Evolutionary conservation across 2,888 invertebrate species (phyloP), one percentile per base, ranked within the genome.

Genomic region (Scaptomyza tumidula): DNA sequence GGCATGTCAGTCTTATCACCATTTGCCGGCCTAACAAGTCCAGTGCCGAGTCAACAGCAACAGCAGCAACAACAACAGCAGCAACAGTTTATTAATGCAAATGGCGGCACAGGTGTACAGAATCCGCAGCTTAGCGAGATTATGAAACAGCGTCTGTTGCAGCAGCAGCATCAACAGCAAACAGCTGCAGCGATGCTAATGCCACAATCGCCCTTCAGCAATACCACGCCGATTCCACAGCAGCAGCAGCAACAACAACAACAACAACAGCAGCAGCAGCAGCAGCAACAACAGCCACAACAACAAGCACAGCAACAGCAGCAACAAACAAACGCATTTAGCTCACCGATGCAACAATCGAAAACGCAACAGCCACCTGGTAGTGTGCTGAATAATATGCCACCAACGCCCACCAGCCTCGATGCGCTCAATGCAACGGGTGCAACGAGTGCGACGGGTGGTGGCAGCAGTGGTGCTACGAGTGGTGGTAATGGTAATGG

Each of bases 1-100:
- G 75, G 76, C 33, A 78, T 83, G 74, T 93, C 95, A 14, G 95
- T 95, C 70, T 93, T 96, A 87, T 96, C 96, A 41, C 96, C 96
- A 16, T 96, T 96, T 90, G 61, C 68, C 6, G 95, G 93, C 92
- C 61, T 91, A 19, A 90, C 90, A 41, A 92, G 91, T 58, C 90
- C 91, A 2, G 88, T 90, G 57, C 88, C 91, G 0, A 86, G 91
- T 2, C 90, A 90, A 59, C 91, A 91, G 63, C 92, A 90, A 58
- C 91, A 91, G 56, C 87, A 91, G 58, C 92, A 90, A 68, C 91
- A 91, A 46, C 82, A 81, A 35, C 29, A 49, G 5, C 92, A 90
- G 57, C 91, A 91, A 58, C 88, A 88, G 50, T 91, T 91, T 48
- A 86, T 90, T 33, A 94, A 93, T 80, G 93, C 94, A 57, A 95